phyloP scores from a whole-genome alignment of 1,140 invertebrate species.

The Trichonephila clavipes region DNA sequence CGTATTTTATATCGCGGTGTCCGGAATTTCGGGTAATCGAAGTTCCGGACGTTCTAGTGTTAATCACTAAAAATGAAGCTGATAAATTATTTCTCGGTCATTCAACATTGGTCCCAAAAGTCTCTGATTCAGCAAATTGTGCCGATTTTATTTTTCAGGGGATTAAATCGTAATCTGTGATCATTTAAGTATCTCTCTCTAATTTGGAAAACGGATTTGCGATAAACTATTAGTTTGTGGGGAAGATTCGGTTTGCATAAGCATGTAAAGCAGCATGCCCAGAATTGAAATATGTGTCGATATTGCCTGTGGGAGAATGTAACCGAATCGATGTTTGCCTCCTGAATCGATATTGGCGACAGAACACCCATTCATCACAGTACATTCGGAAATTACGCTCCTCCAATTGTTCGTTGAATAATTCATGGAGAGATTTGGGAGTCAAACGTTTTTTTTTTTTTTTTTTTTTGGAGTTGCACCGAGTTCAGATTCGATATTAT shows the following conservation, averaged over 20 bases:
- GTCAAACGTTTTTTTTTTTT: not conserved
- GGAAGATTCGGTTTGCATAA: not conserved
- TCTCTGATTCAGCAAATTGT: not conserved
- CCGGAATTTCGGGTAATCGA: too few relatives aligned
- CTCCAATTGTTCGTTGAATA: not conserved
- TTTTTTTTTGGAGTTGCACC: too few relatives aligned
- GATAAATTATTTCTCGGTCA: too few relatives aligned
- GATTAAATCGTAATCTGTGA: not conserved
- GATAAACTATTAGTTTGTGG: not conserved
- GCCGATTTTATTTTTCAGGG: not conserved
- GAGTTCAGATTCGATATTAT: not conserved
- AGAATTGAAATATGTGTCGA: not conserved
- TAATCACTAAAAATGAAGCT: too few relatives aligned
- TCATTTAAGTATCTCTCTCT: not conserved
- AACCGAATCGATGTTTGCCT: not conserved
- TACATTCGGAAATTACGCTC: not conserved
- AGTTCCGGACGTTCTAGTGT: too few relatives aligned
- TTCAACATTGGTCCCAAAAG: too few relatives aligned
- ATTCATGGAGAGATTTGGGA: not conserved
- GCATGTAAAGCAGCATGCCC: not conserved
- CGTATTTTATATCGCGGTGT: too few relatives aligned
- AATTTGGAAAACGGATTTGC: not conserved
- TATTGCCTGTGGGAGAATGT: not conserved
- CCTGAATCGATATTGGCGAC: not conserved
- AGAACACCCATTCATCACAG: not conserved